phyloP scores from a whole-genome alignment of 2,797 vertebrate genomes.

The Gallinago solitaria region DNA sequence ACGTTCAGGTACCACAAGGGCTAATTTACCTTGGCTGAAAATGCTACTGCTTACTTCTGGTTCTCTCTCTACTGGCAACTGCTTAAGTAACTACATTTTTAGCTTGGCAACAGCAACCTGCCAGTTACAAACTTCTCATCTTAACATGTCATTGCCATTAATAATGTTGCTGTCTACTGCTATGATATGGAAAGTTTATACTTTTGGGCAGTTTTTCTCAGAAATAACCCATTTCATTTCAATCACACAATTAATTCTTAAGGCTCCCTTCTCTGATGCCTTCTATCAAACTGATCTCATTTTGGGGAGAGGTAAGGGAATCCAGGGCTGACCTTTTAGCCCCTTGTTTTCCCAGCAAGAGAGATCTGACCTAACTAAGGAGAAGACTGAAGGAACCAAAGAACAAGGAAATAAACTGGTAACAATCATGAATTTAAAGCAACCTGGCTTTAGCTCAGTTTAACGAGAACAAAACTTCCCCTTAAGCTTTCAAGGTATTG shows the following conservation, averaged over 20 bases:
- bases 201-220: background rate
- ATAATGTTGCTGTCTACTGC: background rate
- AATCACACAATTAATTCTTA: background rate
- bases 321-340: background rate
- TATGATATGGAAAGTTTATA: background rate
- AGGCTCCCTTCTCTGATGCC: background rate
- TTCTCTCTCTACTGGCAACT: background rate
- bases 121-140: background rate
- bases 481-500: background rate
- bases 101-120: background rate
- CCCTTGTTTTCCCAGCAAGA: background rate
- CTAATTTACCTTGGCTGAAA: slow-evolving; percentile 1
- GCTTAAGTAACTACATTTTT: background rate
- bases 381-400: background rate
- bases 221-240: background rate
- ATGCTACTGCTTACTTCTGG: background rate
- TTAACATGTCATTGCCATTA: background rate
- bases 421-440: background rate
- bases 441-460: background rate
- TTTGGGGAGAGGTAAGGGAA: background rate
- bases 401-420: background rate
- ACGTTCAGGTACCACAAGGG: background rate
- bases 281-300: background rate
- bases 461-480: background rate
- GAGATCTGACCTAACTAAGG: background rate